Conservation (phyloP, 2,113 vertebrate species). For the Albula goreensis region DNA sequence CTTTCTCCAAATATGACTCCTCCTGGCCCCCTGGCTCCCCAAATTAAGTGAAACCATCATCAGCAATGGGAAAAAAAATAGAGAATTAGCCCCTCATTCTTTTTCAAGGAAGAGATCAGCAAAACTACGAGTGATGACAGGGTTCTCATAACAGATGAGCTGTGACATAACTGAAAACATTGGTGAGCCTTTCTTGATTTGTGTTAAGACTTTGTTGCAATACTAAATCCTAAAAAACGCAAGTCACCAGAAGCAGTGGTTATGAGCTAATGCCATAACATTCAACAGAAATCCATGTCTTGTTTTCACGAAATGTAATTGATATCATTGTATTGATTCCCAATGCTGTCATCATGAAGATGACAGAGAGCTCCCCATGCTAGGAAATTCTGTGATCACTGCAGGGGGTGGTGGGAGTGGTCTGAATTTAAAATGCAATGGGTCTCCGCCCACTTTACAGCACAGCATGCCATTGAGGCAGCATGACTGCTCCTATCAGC, state of each 20-base stretch:
- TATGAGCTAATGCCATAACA: not conserved
- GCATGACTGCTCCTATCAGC: conserved; percentile 7
- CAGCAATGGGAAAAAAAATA: conserved; percentile 1
- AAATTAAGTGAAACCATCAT: not conserved
- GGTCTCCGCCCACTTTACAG: not conserved
- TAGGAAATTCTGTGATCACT: not conserved
- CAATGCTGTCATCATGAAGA: not conserved
- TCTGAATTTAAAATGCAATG: conserved; percentile 3
- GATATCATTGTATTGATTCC: conserved; percentile 1
- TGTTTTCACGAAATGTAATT: not conserved
- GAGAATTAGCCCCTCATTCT: not conserved
- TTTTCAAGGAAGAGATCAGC: no score
- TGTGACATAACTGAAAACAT: not conserved
- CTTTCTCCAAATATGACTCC: conserved; percentile 23
- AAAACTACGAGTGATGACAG: no score
- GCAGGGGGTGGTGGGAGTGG: not conserved
- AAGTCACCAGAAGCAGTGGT: not conserved
- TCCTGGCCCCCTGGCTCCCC: conserved; percentile 38
- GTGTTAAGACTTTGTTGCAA: not conserved
- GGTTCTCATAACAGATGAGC: not conserved
- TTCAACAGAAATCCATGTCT: not conserved
- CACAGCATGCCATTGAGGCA: conserved; percentile 12
- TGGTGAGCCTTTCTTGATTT: not conserved
- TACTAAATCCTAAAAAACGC: not conserved
- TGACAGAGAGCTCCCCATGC: not conserved